Conservation (phyloP, 2,797 vertebrate genomes). For the Lagodon rhomboides region DNA sequence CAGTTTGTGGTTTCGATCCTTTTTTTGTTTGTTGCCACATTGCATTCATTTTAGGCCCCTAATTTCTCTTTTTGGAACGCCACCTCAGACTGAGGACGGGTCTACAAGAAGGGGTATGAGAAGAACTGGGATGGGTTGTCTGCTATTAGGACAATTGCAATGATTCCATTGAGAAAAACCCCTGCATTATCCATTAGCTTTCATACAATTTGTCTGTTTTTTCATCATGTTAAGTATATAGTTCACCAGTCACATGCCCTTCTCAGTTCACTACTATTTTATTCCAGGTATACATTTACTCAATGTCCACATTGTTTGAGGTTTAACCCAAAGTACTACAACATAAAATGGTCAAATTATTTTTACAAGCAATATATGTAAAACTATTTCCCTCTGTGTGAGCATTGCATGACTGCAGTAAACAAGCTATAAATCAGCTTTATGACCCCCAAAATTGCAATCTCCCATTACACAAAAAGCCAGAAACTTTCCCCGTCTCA, state of each 20-base stretch:
- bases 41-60: too few species aligned
- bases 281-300: background rate
- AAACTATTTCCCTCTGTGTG: background rate
- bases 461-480: background rate
- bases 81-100: background rate
- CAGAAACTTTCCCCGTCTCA: background rate
- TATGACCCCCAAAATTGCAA: background rate
- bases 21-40: background rate
- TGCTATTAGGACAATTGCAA: too few species aligned
- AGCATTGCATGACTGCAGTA: background rate
- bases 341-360: background rate
- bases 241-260: background rate
- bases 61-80: background rate
- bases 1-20: background rate
- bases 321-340: background rate
- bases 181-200: too few species aligned
- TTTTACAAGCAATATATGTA: background rate
- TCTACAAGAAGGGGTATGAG: background rate
- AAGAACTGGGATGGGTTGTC: background rate
- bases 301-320: background rate
- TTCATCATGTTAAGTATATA: too few species aligned
- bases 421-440: background rate
- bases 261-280: background rate
- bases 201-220: too few species aligned
- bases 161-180: too few species aligned